Base-by-base conservation (phyloP, 2,113 vertebrate genomes). In the Myrmecobius fasciatus region DNA sequence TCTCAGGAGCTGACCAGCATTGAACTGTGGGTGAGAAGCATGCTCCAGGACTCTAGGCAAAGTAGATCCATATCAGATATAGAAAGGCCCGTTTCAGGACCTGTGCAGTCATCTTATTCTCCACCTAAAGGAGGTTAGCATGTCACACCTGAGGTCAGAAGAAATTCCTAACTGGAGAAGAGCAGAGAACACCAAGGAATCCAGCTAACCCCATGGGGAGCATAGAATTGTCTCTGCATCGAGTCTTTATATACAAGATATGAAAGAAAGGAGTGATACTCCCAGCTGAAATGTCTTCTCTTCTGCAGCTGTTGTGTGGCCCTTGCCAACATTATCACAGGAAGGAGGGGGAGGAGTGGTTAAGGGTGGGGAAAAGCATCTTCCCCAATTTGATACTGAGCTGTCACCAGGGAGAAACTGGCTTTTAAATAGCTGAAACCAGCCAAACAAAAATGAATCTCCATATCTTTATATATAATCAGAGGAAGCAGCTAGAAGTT, bases 341-440 rank as follows among this genome's bases (percentile, higher is more conserved):
- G 48, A 94, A 83, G 4, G 49, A 43, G 31, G 60, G 17, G 46
- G 53, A 75, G 43, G 36, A 83, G 52, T 51, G n/a, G 12, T 24
- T 93, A 49, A 54, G 56, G 28, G 51, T 51, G 31, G 93, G 49
- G 26, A 91, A n/a, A 60, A 17, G 0, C 52, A 14, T 52, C 54
- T 91, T 47, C 93, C 83, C 20, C 53, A 94, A 3, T 75, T 89
- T 94, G n/a, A 94, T 52, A 36, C 12, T 24, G 24, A 92, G 53
- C 92, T 93, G 67, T 95, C 53, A 56, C 36, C 51, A 94, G 89
- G 47, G 25, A 75, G 93, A 95, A 89, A 75, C 24, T 91, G 22
- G 10, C 36, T 94, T 91, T 46, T 8, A 0, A 11, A 51, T 88
- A 60, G 17, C 52, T 88, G 54, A 47, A 94, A 31, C 43, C 51